These are phyloP conservation scores for Ennomos fuscantarius DNA, from an alignment of 2,888 invertebrate genomes.

Conservation along the genomic window DNA sequence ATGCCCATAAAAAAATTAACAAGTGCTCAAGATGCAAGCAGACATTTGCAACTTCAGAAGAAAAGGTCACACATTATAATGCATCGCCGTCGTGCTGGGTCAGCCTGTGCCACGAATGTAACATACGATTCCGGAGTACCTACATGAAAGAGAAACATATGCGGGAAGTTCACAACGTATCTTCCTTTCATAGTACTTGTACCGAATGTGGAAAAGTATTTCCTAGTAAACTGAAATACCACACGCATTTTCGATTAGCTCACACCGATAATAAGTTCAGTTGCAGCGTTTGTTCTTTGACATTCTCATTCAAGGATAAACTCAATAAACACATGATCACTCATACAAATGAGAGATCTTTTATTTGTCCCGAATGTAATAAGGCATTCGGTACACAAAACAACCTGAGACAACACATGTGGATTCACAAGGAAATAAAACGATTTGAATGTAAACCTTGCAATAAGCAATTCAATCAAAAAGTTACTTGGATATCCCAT, in stretches of 20 bases:
- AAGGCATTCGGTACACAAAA: constrained; percentile 41
- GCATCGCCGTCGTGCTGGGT: constrained; percentile 26
- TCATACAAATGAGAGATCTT: constrained; percentile 16
- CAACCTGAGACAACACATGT: constrained; percentile 43
- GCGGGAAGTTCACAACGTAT: constrained; percentile 40
- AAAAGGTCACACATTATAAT: constrained; percentile 26
- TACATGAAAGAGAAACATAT: constrained; percentile 29
- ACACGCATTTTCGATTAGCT: constrained; percentile 11
- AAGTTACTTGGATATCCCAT: constrained; percentile 25
- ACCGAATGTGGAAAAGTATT: constrained; percentile 20
- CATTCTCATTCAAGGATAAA: constrained; percentile 4
- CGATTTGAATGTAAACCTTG: constrained; percentile 32
- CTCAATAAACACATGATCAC: constrained; percentile 10
- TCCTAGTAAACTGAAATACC: constrained; percentile 7
- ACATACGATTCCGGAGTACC: constrained; percentile 28
- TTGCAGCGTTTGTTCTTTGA: constrained; percentile 19
- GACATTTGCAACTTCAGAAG: constrained; percentile 23
- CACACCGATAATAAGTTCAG: constrained; percentile 9
- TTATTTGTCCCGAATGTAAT: constrained; percentile 21
- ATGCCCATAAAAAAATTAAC: constrained; percentile 28
- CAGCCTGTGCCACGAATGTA: constrained; percentile 33
- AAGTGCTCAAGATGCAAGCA: constrained; percentile 29
- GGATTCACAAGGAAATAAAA: constrained; percentile 41
- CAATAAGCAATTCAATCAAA: constrained; percentile 28
- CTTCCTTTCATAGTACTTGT: constrained; percentile 2